Conservation (phyloP, 2,797 vertebrate genomes). For the Falco novaeseelandiae region DNA sequence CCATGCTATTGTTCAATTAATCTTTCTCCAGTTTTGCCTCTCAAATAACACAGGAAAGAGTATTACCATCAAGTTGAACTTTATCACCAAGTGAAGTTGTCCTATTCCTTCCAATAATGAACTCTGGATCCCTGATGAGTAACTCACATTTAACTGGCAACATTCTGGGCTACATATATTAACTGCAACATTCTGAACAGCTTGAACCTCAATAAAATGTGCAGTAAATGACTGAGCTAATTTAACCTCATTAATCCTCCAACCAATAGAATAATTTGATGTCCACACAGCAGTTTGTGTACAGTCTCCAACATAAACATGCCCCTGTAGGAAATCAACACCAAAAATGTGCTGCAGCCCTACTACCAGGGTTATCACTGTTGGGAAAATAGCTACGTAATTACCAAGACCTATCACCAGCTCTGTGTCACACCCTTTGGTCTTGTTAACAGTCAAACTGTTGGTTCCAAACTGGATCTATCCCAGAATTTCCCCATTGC, state of each 20-base stretch:
- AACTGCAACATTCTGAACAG: slow-evolving; percentile 73
- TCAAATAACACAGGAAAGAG: neutral
- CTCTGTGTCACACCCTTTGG: neutral
- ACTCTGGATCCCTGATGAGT: slow-evolving; percentile 70
- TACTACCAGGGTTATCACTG: neutral
- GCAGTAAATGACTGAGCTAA: slow-evolving; percentile 75
- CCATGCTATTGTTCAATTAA: neutral
- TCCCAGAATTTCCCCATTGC: neutral
- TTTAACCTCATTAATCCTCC: slow-evolving; percentile 80
- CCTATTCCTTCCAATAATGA: slow-evolving; percentile 67
- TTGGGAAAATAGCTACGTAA: slow-evolving; percentile 2
- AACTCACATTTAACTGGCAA: slow-evolving; percentile 76
- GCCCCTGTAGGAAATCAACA: slow-evolving; percentile 51
- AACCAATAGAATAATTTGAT: slow-evolving; percentile 67
- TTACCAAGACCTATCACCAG: neutral
- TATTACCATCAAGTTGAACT: slow-evolving; percentile 37
- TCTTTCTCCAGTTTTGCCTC: neutral
- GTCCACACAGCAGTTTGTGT: slow-evolving; percentile 57
- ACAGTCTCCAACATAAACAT: slow-evolving; percentile 59
- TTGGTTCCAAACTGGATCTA: neutral
- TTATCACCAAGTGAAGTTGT: slow-evolving; percentile 56
- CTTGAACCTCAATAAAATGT: slow-evolving; percentile 78
- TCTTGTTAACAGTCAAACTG: neutral
- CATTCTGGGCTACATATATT: slow-evolving; percentile 73
- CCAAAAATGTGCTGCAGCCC: neutral